phyloP scores from a whole-genome alignment of 2,113 vertebrate species.

The Lethenteron reissneri region DNA sequence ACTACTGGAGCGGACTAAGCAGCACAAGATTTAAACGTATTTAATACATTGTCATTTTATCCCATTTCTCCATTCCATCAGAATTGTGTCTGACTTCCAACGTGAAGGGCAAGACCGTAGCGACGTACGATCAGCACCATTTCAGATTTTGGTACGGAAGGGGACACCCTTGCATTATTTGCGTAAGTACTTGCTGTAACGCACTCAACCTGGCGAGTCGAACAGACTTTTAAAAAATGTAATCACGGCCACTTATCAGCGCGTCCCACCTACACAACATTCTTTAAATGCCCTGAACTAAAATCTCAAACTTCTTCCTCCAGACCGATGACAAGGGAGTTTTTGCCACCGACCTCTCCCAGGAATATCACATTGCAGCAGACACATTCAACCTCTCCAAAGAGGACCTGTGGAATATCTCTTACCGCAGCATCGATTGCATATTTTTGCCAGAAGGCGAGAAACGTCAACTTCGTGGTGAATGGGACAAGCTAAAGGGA shows the following conservation, averaged over 20 bases:
- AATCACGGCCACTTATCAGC: neutral
- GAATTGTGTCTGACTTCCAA: slow-evolving; percentile 91
- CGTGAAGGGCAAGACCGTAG: slow-evolving; percentile 59
- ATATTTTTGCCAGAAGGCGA: slow-evolving; percentile 41
- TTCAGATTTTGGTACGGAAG: slow-evolving; percentile 68
- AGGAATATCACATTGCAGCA: slow-evolving; percentile 64
- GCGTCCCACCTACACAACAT: neutral
- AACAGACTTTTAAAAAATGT: neutral
- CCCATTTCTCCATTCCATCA: slow-evolving; percentile 15
- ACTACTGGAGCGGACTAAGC: no score
- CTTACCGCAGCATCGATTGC: slow-evolving; percentile 46
- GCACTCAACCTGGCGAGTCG: neutral
- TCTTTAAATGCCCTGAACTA: slow-evolving; percentile 7
- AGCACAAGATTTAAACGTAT: no score
- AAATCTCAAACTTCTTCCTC: slow-evolving; percentile 8
- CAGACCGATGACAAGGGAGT: slow-evolving; percentile 94
- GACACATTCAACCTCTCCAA: slow-evolving; percentile 47
- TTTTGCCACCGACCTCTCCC: slow-evolving; percentile 63
- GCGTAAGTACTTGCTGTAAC: slow-evolving; percentile 34
- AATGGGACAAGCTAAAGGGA: slow-evolving; percentile 35
- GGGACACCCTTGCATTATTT: slow-evolving; percentile 58
- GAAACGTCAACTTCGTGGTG: slow-evolving; percentile 41
- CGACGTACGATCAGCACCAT: slow-evolving; percentile 54
- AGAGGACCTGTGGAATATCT: slow-evolving; percentile 53
- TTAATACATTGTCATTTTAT: neutral